Evolutionary conservation across 2,888 invertebrate genomes (phyloP), one percentile per base, ranked within the genome.

Genomic region (Microchrysa polita): DNA sequence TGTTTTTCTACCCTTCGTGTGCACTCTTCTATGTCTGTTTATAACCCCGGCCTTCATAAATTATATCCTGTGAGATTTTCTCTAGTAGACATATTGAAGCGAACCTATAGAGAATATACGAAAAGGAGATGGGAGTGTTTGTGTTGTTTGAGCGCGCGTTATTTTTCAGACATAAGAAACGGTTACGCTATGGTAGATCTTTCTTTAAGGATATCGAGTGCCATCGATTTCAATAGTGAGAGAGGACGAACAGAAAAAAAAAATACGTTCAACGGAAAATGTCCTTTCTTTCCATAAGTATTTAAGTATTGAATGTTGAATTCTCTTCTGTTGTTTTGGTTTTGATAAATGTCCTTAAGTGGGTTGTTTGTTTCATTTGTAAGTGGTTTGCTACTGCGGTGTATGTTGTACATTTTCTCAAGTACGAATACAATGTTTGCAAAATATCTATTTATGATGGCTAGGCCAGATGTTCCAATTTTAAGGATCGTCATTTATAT

Each of bases 291-390:
- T 44, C 44, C 23, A 44, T 27, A 44, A 16, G 44, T 9, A 63
- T 42, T 63, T 44, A 63, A 63, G 44, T 63, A 44, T n/a, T n/a
- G n/a, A n/a, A n/a, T n/a, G n/a, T n/a, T n/a, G n/a, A n/a, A n/a
- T n/a, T n/a, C n/a, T n/a, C n/a, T n/a, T n/a, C n/a, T n/a, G n/a
- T n/a, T n/a, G n/a, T 34, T 34, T 34, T 34, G 2, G 2, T 18
- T 65, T 65, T 65, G 65, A 65, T 65, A 34, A 65, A 44, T 65
- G 65, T 20, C 44, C 12, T 34, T 65, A 65, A 65, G 65, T 65
- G 65, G 44, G 65, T 40, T 65, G 65, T 48, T 65, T 48, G 44
- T 40, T 48, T 22, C 48, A 12, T n/a, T n/a, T n/a, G 48, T 48
- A 5, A 48, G 48, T 10, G 48, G 27, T 34, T 34, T 5, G 27